A percentile compares a stretch with the other conserved stretches of the same genome.
phyloP scores from a whole-genome alignment of 2,888 invertebrate species.

The Gortyna flavago region DNA sequence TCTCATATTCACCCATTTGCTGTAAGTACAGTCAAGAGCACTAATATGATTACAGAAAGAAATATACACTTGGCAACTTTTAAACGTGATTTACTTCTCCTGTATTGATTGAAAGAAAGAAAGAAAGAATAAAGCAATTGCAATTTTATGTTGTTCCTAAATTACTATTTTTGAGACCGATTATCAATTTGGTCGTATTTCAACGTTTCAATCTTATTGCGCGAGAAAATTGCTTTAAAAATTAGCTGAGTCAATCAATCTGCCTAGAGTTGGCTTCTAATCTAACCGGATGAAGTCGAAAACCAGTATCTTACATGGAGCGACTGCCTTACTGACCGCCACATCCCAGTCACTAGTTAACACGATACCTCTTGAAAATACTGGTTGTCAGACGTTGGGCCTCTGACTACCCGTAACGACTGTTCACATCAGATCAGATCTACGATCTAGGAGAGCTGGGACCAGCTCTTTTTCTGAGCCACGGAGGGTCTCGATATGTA shows the following conservation, averaged over 20 bases:
- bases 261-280: neutral
- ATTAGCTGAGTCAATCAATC: neutral
- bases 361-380: no score
- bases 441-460: neutral
- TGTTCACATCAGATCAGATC: neutral
- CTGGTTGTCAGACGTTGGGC: no score
- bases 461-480: neutral
- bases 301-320: neutral
- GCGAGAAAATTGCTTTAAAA: neutral
- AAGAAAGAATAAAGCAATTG: no score
- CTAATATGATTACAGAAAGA: neutral
- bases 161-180: neutral
- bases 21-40: slow-evolving; percentile 26
- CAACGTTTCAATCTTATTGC: neutral
- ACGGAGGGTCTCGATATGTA: neutral
- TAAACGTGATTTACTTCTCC: neutral
- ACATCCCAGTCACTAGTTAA: neutral
- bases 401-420: neutral
- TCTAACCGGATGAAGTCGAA: neutral
- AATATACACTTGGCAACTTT: neutral
- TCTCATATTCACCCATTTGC: slow-evolving; percentile 39
- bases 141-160: neutral
- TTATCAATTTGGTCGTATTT: neutral
- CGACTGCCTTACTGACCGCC: neutral
- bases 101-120: no score